phyloP scores from a whole-genome alignment of 2,888 invertebrate species.

The Pachydiplax longipennis region DNA sequence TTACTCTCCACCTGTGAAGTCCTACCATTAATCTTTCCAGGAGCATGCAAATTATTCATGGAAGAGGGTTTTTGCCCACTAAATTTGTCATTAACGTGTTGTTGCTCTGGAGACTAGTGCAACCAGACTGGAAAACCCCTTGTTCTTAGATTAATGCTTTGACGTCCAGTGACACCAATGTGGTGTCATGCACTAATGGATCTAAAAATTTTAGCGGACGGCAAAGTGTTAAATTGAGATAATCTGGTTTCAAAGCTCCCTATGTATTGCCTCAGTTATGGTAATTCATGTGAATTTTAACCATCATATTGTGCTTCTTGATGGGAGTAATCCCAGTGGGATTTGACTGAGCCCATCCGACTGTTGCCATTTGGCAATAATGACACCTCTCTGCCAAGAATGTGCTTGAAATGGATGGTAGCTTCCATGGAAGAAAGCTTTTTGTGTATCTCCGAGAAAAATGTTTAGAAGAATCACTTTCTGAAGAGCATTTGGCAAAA shows the following conservation, averaged over 20 bases:
- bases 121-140: slow-evolving; percentile 12
- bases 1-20: no score
- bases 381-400: slow-evolving; percentile 28
- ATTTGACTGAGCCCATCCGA: slow-evolving; percentile 28
- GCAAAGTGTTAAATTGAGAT: not conserved
- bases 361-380: slow-evolving; percentile 30
- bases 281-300: slow-evolving; percentile 16
- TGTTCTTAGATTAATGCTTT: not conserved
- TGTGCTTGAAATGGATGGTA: slow-evolving; percentile 19
- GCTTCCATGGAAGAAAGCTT: slow-evolving; percentile 20
- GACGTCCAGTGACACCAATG: not conserved
- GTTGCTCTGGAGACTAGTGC: not conserved
- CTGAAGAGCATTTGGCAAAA: slow-evolving; percentile 24
- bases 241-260: not conserved
- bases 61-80: no score
- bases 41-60: no score
- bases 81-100: no score
- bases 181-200: no score
- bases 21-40: no score
- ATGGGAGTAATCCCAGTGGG: slow-evolving; percentile 25
- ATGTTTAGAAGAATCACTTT: slow-evolving; percentile 6
- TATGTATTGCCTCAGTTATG: not conserved
- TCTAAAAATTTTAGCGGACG: no score
- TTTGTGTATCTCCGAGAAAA: slow-evolving; percentile 12
- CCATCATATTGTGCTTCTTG: slow-evolving; percentile 31